These are phyloP conservation scores for Moxostoma hubbsi DNA, from an alignment of 2,797 vertebrate species.

Conservation along the genomic window DNA sequence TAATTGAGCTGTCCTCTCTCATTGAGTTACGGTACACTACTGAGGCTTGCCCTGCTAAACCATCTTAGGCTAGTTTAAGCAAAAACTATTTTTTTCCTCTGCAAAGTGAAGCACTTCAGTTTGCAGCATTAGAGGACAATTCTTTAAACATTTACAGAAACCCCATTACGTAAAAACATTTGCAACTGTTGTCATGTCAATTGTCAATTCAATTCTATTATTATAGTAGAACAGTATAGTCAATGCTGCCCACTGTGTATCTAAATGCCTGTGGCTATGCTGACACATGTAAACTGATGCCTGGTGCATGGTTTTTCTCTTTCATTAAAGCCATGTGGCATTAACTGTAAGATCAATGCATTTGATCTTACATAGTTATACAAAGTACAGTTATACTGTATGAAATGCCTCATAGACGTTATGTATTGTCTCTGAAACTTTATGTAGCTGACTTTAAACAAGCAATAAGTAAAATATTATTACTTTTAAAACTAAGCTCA, in stretches of 20 bases:
- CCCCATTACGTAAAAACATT: neutral
- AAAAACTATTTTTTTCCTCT: too few relatives aligned
- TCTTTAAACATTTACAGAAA: neutral
- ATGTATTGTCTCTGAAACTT: neutral
- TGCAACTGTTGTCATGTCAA: neutral
- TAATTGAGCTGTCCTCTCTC: constrained; percentile 1
- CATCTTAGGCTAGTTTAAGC: too few relatives aligned
- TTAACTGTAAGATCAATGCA: constrained; percentile 25
- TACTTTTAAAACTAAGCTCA: neutral
- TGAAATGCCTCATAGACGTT: neutral
- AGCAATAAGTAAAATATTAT: neutral
- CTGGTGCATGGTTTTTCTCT: neutral
- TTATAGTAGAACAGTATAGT: constrained; percentile 1
- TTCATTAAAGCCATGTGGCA: constrained; percentile 8
- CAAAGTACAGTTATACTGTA: neutral
- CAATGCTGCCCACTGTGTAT: neutral
- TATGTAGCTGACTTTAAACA: neutral
- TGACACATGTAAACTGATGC: constrained; percentile 14
- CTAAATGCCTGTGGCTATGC: neutral
- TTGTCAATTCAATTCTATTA: constrained; percentile 2
- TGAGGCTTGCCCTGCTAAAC: neutral
- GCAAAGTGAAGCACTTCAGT: neutral
- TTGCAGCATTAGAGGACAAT: neutral
- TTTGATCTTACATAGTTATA: neutral
- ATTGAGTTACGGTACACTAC: neutral